Percentiles rank a stretch among this genome's conserved stretches.
Evolutionary conservation across 2,113 vertebrate genomes (phyloP).

Genomic region (Neotragus pygmaeus): DNA sequence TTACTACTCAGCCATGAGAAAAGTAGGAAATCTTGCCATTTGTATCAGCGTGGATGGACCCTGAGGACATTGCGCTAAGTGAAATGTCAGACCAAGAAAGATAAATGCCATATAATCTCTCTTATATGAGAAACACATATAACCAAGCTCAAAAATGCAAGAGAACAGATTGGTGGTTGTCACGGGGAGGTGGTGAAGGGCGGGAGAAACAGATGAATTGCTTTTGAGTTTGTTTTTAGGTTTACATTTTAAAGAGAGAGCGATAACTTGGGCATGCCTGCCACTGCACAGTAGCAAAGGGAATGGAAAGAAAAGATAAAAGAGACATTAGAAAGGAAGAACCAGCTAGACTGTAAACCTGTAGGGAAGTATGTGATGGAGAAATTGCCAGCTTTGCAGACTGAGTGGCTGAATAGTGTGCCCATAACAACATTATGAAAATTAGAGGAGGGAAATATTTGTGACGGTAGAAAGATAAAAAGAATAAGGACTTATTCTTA

Average conservation of each 20-base stretch:
- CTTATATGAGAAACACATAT: neutral
- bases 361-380: neutral
- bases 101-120: neutral
- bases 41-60: neutral
- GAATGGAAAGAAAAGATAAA: neutral
- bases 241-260: neutral
- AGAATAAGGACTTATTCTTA: neutral
- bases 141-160: neutral
- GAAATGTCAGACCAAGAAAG: neutral
- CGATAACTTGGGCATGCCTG: neutral
- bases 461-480: neutral
- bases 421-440: neutral
- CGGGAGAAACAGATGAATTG: neutral
- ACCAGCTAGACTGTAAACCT: neutral
- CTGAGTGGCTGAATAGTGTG: neutral
- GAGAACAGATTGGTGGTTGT: neutral
- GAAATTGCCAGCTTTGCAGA: neutral
- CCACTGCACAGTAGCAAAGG: neutral
- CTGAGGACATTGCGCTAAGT: neutral
- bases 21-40: neutral
- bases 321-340: neutral
- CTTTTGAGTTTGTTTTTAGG: neutral
- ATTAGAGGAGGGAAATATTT: neutral
- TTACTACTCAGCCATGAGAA: neutral
- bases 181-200: neutral